Evolutionary conservation across 1,140 invertebrate species (phyloP).

Genomic region (Pseudomyrmex flavicornis): DNA sequence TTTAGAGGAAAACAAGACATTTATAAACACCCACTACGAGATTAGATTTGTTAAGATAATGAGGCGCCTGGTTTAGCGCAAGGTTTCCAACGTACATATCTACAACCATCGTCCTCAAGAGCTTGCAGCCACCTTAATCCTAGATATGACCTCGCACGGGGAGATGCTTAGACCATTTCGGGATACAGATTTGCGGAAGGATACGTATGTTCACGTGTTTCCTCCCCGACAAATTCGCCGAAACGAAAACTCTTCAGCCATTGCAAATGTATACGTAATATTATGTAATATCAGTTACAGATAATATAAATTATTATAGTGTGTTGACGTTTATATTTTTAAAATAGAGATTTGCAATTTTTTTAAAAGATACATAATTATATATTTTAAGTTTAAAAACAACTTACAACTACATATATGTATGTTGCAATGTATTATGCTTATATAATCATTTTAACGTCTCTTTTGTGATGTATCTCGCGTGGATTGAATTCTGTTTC

Average conservation of each 20-base stretch:
- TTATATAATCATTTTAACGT: not conserved
- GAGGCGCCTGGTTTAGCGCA: slow-evolving; percentile 79
- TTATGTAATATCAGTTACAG: too few species aligned
- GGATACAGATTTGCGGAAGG: slow-evolving; percentile 38
- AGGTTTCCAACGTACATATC: slow-evolving; percentile 45
- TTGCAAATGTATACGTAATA: too few species aligned
- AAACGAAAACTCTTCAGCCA: slow-evolving; percentile 32
- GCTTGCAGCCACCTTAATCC: slow-evolving; percentile 78
- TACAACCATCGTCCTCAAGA: slow-evolving; percentile 69
- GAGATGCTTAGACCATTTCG: slow-evolving; percentile 56
- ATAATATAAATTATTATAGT: too few species aligned
- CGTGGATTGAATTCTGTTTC: slow-evolving; percentile 30
- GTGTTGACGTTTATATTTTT: too few species aligned
- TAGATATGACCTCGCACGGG: slow-evolving; percentile 73
- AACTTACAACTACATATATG: too few species aligned
- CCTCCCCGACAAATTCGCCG: slow-evolving; percentile 64
- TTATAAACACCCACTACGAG: slow-evolving; percentile 85
- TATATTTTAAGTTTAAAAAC: too few species aligned
- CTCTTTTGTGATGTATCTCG: not conserved
- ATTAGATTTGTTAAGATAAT: slow-evolving; percentile 86
- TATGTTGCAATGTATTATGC: too few species aligned
- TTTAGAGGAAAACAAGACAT: slow-evolving; percentile 84
- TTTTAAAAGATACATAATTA: too few species aligned
- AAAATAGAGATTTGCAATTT: too few species aligned
- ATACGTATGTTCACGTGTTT: slow-evolving; percentile 56